Conservation (phyloP, 1,140 invertebrate species). For the Anoplophora glabripennis region DNA sequence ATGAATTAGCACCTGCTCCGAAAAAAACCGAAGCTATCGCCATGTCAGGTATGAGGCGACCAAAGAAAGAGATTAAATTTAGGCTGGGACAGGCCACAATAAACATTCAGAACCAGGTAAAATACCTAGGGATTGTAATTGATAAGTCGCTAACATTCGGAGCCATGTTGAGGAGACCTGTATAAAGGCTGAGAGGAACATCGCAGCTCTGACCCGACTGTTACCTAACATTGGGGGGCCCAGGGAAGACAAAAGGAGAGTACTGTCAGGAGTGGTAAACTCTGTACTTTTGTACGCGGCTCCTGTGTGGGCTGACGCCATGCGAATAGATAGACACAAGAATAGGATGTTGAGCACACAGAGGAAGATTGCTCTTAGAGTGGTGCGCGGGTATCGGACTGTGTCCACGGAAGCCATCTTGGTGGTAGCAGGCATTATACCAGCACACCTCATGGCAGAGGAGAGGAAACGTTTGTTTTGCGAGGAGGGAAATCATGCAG, state of each 20-base stretch:
- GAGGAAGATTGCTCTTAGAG: conserved; percentile 1
- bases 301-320: conserved; percentile 5
- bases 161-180: no score
- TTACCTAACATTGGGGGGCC: background rate
- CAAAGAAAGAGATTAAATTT: background rate
- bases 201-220: no score
- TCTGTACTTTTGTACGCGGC: conserved; percentile 16
- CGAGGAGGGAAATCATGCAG: background rate
- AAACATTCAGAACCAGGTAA: background rate
- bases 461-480: conserved; percentile 7
- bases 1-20: conserved; percentile 5
- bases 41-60: background rate
- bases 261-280: conserved; percentile 15
- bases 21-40: conserved; percentile 1
- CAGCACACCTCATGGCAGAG: background rate
- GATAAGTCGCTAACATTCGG: background rate
- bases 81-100: background rate
- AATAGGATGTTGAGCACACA: background rate
- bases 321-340: background rate
- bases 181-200: no score
- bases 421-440: conserved; percentile 6
- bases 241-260: background rate
- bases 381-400: conserved; percentile 17
- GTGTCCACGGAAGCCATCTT: conserved; percentile 14
- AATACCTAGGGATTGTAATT: background rate